Conservation (phyloP, 2,113 vertebrate species). For the Physeter macrocephalus region DNA sequence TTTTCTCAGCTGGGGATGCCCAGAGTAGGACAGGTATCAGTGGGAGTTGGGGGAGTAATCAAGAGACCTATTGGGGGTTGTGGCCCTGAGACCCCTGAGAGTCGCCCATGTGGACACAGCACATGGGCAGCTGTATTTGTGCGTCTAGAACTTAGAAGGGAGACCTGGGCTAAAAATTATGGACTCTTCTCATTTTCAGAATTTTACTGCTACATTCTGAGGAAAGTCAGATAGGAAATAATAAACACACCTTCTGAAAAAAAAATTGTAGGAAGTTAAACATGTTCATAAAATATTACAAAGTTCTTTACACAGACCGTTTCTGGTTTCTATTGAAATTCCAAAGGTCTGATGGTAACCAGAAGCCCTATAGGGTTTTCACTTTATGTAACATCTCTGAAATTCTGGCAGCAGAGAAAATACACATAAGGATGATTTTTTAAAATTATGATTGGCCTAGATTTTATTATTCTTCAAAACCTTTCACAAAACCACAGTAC, state of each 20-base stretch:
- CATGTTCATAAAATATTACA: constrained; percentile 27
- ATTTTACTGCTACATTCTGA: constrained; percentile 16
- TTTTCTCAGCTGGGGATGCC: not conserved
- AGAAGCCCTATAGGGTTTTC: not conserved
- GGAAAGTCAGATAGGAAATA: constrained; percentile 43
- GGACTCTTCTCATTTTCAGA: constrained; percentile 20
- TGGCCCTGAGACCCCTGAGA: not conserved
- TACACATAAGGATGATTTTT: not conserved
- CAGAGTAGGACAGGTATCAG: not conserved
- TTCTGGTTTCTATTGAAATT: constrained; percentile 41
- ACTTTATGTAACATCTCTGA: not conserved
- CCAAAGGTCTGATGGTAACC: constrained; percentile 20
- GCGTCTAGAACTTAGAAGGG: not conserved
- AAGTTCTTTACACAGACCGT: not conserved
- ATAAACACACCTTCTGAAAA: constrained; percentile 46
- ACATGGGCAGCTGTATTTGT: not conserved
- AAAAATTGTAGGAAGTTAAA: constrained; percentile 31
- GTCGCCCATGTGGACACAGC: not conserved
- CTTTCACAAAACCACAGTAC: not conserved
- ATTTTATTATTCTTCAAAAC: not conserved
- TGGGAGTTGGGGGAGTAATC: not conserved
- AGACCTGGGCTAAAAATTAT: not conserved
- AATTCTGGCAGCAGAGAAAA: constrained; percentile 15
- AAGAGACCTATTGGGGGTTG: not conserved
- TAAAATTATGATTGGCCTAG: not conserved